Evolutionary conservation across 2,888 invertebrate species (phyloP), one percentile per base, ranked within the genome.

Genomic region (Microchrysa polita): DNA sequence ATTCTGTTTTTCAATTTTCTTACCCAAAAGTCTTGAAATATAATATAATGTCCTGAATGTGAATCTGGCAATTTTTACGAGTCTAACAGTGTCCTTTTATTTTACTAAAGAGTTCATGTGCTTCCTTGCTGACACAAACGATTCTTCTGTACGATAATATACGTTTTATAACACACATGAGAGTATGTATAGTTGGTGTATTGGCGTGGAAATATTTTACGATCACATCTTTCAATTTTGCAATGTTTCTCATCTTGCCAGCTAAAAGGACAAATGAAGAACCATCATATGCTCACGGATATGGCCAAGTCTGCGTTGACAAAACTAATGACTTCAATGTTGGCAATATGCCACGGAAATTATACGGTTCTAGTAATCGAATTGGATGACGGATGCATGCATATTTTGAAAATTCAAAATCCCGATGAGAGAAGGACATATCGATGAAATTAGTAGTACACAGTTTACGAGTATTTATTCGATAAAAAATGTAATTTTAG

Each of bases 121-220:
- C 67, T 27, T 48, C 22, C 44, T 34, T 44, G 60, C 69, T 69
- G 69, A 69, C 69, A 57, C 34, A 69, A 69, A 34, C 69, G 65
- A 34, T 48, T 69, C 40, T 40, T 18, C 67, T 69, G 34, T 40
- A 34, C 7, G 7, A 2, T 16, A 55, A 55, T 12, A 69, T 55
- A 55, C 52, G 27, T 27, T 53, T 67, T 67, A 23, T 12, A 57
- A 34, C 20, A 57, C 57, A 44, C 20, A n/a, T 5, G 27, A 67
- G 27, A n/a, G n/a, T n/a, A n/a, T n/a, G n/a, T n/a, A n/a, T 72
- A 72, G 18, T 72, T 72, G 44, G 59, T 60, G 72, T 40, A 72
- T 27, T 27, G 72, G 27, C 60, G 72, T 60, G 60, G 60, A 72
- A 60, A 60, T 72, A 72, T 60, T 72, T 72, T 72, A 72, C 48